A percentile compares a stretch with the other conserved stretches of the same genome.
These are phyloP conservation scores for Xiphydria camelus DNA, from an alignment of 2,888 invertebrate species.

Conservation along the genomic window DNA sequence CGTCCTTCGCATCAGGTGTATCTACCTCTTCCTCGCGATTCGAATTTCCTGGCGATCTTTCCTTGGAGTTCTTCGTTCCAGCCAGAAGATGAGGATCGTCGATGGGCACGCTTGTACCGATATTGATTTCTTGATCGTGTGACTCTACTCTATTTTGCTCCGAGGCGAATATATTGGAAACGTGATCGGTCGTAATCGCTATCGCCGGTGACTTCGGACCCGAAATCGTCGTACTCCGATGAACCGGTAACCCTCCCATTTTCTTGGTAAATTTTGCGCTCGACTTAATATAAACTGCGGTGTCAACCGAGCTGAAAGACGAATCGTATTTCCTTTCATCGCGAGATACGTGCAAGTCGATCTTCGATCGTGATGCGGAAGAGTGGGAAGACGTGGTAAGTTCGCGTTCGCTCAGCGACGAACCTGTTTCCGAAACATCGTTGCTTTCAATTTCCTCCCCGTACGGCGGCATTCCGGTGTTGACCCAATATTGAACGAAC, in stretches of 20 bases:
- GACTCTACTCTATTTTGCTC: neutral
- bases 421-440: slow-evolving; percentile 19
- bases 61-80: no score
- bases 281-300: slow-evolving; percentile 43
- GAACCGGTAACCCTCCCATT: no score
- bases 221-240: no score
- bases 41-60: no score
- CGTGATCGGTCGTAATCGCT: no score
- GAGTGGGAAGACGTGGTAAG: slow-evolving; percentile 11
- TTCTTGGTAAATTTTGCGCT: slow-evolving; percentile 41
- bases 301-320: slow-evolving; percentile 42
- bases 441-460: slow-evolving; percentile 4
- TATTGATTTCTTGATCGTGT: no score
- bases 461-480: slow-evolving; percentile 41
- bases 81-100: no score
- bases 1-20: no score
- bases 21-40: no score
- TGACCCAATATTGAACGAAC: slow-evolving; percentile 43
- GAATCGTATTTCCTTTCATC: slow-evolving; percentile 5
- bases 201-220: no score
- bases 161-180: neutral
- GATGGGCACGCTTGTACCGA: no score
- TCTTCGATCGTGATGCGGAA: neutral
- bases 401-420: slow-evolving; percentile 30
- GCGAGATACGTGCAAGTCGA: neutral